Conservation (phyloP, 2,888 invertebrate species). For the Drosophila neonasuta region DNA sequence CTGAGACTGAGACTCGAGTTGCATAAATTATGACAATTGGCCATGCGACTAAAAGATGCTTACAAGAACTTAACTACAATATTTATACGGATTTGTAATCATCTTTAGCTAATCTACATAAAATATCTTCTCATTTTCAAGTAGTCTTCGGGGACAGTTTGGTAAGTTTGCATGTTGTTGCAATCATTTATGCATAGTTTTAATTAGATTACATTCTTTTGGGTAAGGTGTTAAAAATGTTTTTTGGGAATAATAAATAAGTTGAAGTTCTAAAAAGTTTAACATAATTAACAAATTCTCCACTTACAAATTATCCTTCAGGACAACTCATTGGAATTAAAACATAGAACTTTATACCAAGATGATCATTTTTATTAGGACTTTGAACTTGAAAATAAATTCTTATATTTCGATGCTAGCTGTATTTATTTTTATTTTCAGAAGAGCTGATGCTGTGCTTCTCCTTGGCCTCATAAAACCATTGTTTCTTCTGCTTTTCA, state of each 20-base stretch:
- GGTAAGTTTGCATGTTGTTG: not conserved
- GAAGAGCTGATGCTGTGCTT: not conserved
- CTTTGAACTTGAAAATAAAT: not conserved
- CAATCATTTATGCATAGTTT: not conserved
- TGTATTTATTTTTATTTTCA: not conserved
- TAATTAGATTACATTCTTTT: too few species aligned
- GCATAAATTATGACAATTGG: conserved; percentile 65
- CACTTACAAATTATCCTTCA: not conserved
- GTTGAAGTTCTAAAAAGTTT: too few species aligned
- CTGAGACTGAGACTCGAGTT: conserved; percentile 28
- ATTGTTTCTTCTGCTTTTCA: conserved; percentile 39
- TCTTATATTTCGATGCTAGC: not conserved
- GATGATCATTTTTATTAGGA: not conserved
- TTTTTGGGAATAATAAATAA: too few species aligned
- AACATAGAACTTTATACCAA: not conserved
- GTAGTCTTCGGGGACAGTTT: not conserved
- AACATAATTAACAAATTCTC: too few species aligned
- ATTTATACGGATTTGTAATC: conserved; percentile 26
- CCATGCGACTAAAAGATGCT: conserved; percentile 12
- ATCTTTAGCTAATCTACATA: conserved; percentile 24
- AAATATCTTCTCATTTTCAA: conserved; percentile 18
- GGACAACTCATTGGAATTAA: not conserved
- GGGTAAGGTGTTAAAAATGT: not conserved
- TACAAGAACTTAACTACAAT: conserved; percentile 17
- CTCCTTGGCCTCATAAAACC: conserved; percentile 16